Conservation (phyloP, 2,797 vertebrate species). For the Sebastes oblongus region DNA sequence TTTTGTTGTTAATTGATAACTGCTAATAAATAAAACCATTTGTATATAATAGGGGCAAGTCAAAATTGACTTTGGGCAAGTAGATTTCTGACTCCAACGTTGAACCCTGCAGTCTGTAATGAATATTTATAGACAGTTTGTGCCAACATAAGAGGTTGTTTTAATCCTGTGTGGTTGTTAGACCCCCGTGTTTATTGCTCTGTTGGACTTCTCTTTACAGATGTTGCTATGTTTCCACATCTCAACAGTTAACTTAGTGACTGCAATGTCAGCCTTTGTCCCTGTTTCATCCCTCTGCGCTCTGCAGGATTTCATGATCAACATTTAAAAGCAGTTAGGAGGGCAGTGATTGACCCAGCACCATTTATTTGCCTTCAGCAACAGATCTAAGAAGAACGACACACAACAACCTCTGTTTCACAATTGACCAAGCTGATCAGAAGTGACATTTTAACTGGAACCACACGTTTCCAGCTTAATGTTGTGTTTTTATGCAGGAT, state of each 20-base stretch:
- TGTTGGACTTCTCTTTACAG: not conserved
- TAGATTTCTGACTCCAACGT: too few species aligned
- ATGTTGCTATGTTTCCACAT: not conserved
- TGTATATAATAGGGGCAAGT: too few species aligned
- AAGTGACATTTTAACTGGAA: slow-evolving; percentile 57
- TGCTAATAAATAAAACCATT: too few species aligned
- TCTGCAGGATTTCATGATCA: not conserved
- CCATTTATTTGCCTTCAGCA: slow-evolving; percentile 16
- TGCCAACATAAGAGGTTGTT: not conserved
- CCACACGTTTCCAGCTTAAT: slow-evolving; percentile 37
- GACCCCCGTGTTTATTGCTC: not conserved
- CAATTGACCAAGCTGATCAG: slow-evolving; percentile 44
- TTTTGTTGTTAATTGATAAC: too few species aligned
- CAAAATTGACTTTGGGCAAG: too few species aligned
- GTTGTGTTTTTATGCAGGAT: slow-evolving; percentile 43
- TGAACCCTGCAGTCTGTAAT: not conserved
- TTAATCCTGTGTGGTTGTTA: not conserved
- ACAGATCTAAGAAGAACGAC: slow-evolving; percentile 8
- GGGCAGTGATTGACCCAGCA: slow-evolving; percentile 13
- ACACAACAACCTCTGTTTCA: slow-evolving; percentile 31
- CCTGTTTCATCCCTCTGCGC: not conserved
- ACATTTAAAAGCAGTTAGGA: not conserved
- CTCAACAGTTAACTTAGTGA: not conserved
- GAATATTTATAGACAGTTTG: not conserved
- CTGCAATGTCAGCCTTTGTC: not conserved